Conservation (phyloP, 2,113 vertebrate genomes). For the Castor canadensis region DNA sequence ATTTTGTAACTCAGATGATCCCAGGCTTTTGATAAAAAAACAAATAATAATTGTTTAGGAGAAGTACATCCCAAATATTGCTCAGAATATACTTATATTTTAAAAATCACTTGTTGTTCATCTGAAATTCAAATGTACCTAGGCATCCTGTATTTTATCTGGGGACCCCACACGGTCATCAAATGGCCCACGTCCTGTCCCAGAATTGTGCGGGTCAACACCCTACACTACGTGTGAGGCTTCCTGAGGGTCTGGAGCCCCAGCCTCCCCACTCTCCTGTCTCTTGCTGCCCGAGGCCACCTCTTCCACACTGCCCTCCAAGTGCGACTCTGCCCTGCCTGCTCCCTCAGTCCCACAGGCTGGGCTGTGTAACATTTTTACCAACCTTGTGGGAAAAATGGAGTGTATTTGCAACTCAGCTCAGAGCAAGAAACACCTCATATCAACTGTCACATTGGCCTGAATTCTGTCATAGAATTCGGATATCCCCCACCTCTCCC, state of each 20-base stretch:
- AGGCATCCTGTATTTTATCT: background rate
- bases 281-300: background rate
- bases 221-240: rapidly evolving
- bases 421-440: background rate
- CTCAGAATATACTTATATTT: background rate
- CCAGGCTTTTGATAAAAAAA: background rate
- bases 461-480: background rate
- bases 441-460: background rate
- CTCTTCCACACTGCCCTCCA: background rate
- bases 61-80: background rate
- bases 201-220: rapidly evolving
- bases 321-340: background rate
- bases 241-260: rapidly evolving
- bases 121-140: background rate
- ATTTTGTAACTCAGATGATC: background rate
- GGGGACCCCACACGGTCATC: background rate
- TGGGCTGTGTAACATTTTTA: background rate
- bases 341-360: background rate
- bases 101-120: background rate
- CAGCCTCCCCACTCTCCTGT: background rate
- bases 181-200: background rate
- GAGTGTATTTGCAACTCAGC: background rate
- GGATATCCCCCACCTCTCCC: background rate
- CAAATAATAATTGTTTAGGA: background rate
- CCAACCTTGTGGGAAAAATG: background rate